Evolutionary conservation across 2,797 vertebrate species (phyloP).

Genomic region (Xyrichtys novacula): DNA sequence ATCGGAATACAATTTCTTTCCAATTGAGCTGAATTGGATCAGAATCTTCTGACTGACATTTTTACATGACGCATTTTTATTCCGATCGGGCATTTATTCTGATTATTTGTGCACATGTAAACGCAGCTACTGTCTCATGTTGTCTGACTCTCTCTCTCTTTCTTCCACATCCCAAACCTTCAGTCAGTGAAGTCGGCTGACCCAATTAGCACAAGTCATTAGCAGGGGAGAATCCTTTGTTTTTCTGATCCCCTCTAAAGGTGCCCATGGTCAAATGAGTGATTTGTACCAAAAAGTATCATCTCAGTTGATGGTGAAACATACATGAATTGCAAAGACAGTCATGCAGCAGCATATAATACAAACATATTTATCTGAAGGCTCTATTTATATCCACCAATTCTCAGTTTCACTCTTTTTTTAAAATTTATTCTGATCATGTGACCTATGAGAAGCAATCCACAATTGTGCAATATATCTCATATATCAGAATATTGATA

Average conservation of each 20-base stretch:
- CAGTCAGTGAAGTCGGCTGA: conserved; percentile 12
- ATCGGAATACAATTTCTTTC: too few relatives aligned
- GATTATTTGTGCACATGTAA: too few relatives aligned
- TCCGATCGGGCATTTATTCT: too few relatives aligned
- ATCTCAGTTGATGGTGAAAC: neutral
- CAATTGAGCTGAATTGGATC: too few relatives aligned
- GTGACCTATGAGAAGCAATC: neutral
- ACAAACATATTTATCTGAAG: neutral
- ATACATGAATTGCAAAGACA: neutral
- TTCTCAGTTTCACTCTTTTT: neutral
- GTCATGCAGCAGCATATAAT: neutral
- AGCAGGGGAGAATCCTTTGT: conserved; percentile 29
- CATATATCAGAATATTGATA: too few relatives aligned
- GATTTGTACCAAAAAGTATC: conserved; percentile 15
- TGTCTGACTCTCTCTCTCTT: conserved; percentile 2
- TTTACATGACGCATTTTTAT: too few relatives aligned
- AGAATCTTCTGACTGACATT: too few relatives aligned
- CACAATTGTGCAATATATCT: too few relatives aligned
- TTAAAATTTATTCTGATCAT: neutral
- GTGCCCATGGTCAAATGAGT: conserved; percentile 16
- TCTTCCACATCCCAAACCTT: conserved; percentile 12
- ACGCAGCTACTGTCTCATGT: too few relatives aligned
- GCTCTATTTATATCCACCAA: neutral
- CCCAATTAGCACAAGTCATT: conserved; percentile 42
- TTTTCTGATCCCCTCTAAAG: conserved; percentile 27